A percentile compares a stretch with the other conserved stretches of the same genome.
phyloP scores from a whole-genome alignment of 2,888 invertebrate species.

The Tenthredo distinguenda region DNA sequence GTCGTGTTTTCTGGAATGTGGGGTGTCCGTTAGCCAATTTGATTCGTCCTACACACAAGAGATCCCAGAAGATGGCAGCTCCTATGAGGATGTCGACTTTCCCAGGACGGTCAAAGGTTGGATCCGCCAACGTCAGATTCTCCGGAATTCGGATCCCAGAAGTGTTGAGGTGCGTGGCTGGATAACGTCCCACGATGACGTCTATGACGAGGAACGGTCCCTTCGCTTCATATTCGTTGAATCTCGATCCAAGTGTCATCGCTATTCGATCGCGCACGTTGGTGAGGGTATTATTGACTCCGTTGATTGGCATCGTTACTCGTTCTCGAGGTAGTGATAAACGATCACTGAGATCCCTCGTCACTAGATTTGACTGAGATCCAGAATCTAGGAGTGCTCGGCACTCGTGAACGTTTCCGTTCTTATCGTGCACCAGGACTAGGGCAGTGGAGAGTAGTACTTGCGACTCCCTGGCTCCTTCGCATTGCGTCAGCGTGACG shows the following conservation, averaged over 20 bases:
- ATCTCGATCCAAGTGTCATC: slow-evolving; percentile 25
- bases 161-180: neutral
- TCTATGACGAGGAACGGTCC: slow-evolving; percentile 7
- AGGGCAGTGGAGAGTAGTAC: slow-evolving; percentile 56
- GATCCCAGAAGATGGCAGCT: neutral
- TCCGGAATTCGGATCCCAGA: neutral
- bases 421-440: slow-evolving; percentile 49
- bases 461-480: neutral
- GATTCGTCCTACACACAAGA: neutral
- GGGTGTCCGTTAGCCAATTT: neutral
- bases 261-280: neutral
- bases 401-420: slow-evolving; percentile 48
- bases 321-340: neutral
- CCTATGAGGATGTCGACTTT: neutral
- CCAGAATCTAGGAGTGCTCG: slow-evolving; percentile 49
- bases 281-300: slow-evolving; percentile 25
- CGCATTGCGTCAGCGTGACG: neutral
- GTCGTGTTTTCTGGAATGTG: slow-evolving; percentile 3
- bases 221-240: neutral
- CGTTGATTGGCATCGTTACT: neutral
- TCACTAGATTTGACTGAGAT: slow-evolving; percentile 3
- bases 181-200: neutral
- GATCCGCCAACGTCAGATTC: neutral
- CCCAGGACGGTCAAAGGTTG: slow-evolving; percentile 15
- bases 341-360: neutral